These are phyloP conservation scores for Globodera rostochiensis DNA, from an alignment of 1,140 invertebrate species.

Conservation along the genomic window DNA sequence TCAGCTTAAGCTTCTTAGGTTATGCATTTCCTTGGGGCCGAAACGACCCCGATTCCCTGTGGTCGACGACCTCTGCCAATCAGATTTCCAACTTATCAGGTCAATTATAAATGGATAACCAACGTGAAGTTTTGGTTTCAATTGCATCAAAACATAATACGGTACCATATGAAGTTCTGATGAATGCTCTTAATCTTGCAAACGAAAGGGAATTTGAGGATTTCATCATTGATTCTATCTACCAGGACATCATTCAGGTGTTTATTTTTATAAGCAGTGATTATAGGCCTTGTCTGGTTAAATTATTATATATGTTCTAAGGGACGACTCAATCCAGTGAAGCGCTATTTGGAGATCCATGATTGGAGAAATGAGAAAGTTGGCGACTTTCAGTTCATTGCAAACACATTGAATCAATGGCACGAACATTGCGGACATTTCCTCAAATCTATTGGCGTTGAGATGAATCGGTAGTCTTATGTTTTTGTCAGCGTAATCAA, in stretches of 20 bases:
- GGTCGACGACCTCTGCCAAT: too few species aligned
- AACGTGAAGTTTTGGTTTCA: conserved; percentile 12
- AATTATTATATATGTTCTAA: not conserved
- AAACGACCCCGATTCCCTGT: too few species aligned
- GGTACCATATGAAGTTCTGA: conserved; percentile 13
- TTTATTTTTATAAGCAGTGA: not conserved
- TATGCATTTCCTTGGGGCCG: too few species aligned
- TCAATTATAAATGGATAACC: not conserved
- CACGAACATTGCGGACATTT: conserved; percentile 13
- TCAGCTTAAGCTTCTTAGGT: too few species aligned
- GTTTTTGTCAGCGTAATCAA: not conserved
- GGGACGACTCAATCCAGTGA: conserved; percentile 24
- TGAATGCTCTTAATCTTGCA: conserved; percentile 21
- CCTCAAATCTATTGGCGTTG: not conserved
- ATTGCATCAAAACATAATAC: conserved; percentile 20
- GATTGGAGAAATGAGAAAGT: conserved; percentile 10
- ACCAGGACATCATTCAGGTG: conserved; percentile 24
- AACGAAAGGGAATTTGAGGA: conserved; percentile 17
- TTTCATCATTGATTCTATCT: conserved; percentile 23
- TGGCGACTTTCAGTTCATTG: conserved; percentile 15
- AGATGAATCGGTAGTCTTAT: conserved; percentile 3
- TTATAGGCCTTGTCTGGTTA: too few species aligned
- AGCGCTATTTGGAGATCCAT: conserved; percentile 15
- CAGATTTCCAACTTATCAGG: not conserved
- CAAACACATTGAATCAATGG: conserved; percentile 14